phyloP scores from a whole-genome alignment of 2,797 vertebrate species.

The Tangara arthus region DNA sequence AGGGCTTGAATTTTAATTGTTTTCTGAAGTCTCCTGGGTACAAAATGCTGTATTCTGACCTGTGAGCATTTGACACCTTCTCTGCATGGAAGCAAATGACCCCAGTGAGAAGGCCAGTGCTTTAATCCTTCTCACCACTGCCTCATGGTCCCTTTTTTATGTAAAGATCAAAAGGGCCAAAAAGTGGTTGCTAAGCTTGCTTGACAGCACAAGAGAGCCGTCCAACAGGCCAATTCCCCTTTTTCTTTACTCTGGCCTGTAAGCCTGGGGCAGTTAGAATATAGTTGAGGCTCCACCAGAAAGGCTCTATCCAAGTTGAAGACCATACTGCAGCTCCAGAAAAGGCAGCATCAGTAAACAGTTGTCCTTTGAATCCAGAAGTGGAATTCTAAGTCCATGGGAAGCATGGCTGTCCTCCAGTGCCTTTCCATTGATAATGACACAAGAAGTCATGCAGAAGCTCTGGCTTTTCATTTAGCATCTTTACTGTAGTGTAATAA shows the following conservation, averaged over 20 bases:
- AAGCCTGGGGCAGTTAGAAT: neutral
- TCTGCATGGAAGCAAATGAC: neutral
- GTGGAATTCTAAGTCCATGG: neutral
- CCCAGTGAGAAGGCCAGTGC: neutral
- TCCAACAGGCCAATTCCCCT: neutral
- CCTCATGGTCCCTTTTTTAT: neutral
- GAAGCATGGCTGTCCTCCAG: neutral
- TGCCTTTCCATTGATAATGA: neutral
- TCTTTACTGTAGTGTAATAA: neutral
- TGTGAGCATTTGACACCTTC: neutral
- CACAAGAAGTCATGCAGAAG: neutral
- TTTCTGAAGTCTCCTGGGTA: neutral
- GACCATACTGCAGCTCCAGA: neutral
- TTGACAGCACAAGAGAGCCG: neutral
- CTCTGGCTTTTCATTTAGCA: neutral
- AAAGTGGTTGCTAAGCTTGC: neutral
- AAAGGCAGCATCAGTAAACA: neutral
- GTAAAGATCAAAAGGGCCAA: neutral
- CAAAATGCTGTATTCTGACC: neutral
- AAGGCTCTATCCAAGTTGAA: neutral
- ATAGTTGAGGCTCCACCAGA: neutral
- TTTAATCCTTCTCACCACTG: neutral
- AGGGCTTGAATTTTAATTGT: constrained; percentile 14
- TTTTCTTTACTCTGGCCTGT: neutral
- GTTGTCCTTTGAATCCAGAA: neutral